Percentiles rank a stretch among this genome's conserved stretches.
Evolutionary conservation across 2,113 vertebrate species (phyloP).

Genomic region (Phainopepla nitens): DNA sequence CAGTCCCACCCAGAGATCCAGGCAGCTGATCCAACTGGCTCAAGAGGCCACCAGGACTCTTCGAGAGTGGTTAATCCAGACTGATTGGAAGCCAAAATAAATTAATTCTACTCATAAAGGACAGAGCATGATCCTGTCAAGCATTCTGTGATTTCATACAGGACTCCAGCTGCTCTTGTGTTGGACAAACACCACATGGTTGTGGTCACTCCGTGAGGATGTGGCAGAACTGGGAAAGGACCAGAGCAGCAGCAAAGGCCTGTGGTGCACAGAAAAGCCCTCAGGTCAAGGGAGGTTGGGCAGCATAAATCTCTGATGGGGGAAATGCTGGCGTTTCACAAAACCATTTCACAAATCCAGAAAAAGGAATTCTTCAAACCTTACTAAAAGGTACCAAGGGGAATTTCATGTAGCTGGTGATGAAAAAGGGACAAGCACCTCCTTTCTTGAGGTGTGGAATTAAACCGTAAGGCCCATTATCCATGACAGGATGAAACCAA

Average conservation of each 20-base stretch:
- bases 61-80: slow-evolving; percentile 6
- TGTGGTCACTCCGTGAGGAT: background rate
- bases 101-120: background rate
- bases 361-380: background rate
- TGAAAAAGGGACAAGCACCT: background rate
- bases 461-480: background rate
- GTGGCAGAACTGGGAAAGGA: background rate
- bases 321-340: background rate
- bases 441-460: background rate
- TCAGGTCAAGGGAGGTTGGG: background rate
- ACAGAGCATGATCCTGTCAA: background rate
- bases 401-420: background rate
- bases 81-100: background rate
- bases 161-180: background rate
- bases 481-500: background rate
- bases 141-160: background rate
- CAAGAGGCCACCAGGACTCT: slow-evolving; percentile 24
- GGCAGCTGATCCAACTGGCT: slow-evolving; percentile 44
- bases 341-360: background rate
- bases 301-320: background rate
- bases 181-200: accelerated
- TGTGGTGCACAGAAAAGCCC: background rate
- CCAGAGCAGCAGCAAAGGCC: background rate
- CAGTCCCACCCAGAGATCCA: slow-evolving; percentile 43
- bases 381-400: background rate